Percentiles rank a stretch among this genome's conserved stretches.
phyloP scores from a whole-genome alignment of 2,888 invertebrate species.

The Xanthorhoe spadicearia region DNA sequence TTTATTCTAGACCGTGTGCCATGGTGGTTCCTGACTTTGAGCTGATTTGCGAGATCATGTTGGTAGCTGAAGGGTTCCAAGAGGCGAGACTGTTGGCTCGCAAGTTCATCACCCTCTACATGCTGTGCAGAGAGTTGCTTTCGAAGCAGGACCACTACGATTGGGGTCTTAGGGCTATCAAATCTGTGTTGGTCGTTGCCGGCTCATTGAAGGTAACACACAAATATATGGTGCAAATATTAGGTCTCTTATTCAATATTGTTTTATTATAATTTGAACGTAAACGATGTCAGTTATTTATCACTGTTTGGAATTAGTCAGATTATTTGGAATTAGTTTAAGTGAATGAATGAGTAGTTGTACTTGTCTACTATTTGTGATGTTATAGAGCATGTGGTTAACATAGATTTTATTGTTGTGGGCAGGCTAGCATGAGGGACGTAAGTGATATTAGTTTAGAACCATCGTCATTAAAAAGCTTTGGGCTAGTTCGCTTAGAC shows the following conservation, averaged over 20 bases:
- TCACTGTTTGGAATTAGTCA: background rate
- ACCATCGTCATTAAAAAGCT: slow-evolving; percentile 5
- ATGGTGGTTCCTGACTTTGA: slow-evolving; percentile 99
- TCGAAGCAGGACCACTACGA: slow-evolving; percentile 99
- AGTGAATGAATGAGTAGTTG: background rate
- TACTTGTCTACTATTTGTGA: background rate
- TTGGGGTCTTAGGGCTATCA: slow-evolving; percentile 97
- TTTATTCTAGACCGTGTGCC: slow-evolving; percentile 91
- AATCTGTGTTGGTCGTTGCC: slow-evolving; percentile 97
- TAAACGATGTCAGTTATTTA: too few species aligned
- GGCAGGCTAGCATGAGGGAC: slow-evolving; percentile 29
- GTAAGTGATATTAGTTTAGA: slow-evolving; percentile 23
- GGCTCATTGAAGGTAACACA: slow-evolving; percentile 91
- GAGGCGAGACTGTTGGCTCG: slow-evolving; percentile 95
- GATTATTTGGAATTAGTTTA: background rate
- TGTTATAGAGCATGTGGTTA: slow-evolving; percentile 22
- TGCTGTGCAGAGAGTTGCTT: slow-evolving; percentile 93
- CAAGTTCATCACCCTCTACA: slow-evolving; percentile 97
- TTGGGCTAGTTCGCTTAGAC: background rate
- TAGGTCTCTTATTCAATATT: background rate
- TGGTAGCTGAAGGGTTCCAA: slow-evolving; percentile 97
- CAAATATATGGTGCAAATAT: background rate
- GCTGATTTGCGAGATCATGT: slow-evolving; percentile 98
- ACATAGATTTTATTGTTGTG: slow-evolving; percentile 26
- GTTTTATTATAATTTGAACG: too few species aligned